These are phyloP conservation scores for Erinaceus europaeus DNA, from an alignment of 2,113 vertebrate species.

Conservation along the genomic window DNA sequence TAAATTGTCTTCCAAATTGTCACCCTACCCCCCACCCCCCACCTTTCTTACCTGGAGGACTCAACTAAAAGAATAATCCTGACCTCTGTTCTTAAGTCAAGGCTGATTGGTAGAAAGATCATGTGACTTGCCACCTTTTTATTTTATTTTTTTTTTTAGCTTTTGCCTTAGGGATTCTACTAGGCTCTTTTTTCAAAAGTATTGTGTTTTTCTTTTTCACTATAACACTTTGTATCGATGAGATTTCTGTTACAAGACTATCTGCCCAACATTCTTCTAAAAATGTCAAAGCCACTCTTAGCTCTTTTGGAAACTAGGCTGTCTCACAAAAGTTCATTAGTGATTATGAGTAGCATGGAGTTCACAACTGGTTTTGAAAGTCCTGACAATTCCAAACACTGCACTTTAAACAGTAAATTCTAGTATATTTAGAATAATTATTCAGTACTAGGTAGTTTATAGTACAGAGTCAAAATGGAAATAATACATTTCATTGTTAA, in stretches of 20 bases:
- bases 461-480: slow-evolving; percentile 50
- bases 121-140: slow-evolving; percentile 49
- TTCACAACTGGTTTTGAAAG: background rate
- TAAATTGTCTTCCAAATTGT: slow-evolving; percentile 64
- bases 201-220: background rate
- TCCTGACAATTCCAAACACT: slow-evolving; percentile 66
- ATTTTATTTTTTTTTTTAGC: background rate
- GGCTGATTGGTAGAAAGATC: slow-evolving; percentile 45
- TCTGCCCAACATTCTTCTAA: slow-evolving; percentile 60
- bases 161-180: slow-evolving; percentile 40
- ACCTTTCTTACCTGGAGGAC: slow-evolving; percentile 49
- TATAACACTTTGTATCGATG: slow-evolving; percentile 4
- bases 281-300: slow-evolving; percentile 64
- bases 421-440: slow-evolving; percentile 59
- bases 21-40: background rate
- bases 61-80: slow-evolving; percentile 14
- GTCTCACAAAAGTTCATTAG: slow-evolving; percentile 24
- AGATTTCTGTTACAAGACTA: slow-evolving; percentile 12
- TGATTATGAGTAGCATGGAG: slow-evolving; percentile 56
- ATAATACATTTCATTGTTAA: slow-evolving; percentile 66
- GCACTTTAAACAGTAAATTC: slow-evolving; percentile 63
- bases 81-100: slow-evolving; percentile 57
- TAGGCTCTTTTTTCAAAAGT: slow-evolving; percentile 54
- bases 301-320: slow-evolving; percentile 53
- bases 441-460: slow-evolving; percentile 43